Evolutionary conservation across 2,797 vertebrate species (phyloP).

Genomic region (Anguilla pacifica): DNA sequence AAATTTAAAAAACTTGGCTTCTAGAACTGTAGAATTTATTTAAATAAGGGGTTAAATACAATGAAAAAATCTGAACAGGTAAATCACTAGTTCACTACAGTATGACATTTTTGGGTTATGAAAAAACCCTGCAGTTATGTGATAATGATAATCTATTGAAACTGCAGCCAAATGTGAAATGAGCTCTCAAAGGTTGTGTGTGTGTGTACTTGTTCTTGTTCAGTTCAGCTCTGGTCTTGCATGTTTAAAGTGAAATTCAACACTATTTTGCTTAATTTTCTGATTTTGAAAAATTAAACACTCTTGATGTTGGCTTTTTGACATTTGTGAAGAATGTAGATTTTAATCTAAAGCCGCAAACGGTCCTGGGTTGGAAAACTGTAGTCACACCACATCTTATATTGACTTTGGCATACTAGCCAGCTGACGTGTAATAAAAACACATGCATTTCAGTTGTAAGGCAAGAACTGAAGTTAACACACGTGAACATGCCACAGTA

Average conservation of each 20-base stretch:
- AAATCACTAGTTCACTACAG: neutral
- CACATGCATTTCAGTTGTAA: slow-evolving; percentile 16
- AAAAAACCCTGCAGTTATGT: neutral
- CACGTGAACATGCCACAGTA: neutral
- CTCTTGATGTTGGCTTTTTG: too few species aligned
- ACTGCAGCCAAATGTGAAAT: neutral
- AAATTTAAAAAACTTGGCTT: neutral
- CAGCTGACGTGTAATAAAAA: neutral
- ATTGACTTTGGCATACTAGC: too few species aligned
- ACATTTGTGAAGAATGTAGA: too few species aligned
- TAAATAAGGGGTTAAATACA: neutral
- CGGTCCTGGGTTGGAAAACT: too few species aligned
- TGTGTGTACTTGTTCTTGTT: neutral
- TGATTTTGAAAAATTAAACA: neutral
- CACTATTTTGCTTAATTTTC: neutral
- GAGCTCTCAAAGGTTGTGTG: neutral
- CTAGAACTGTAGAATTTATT: neutral
- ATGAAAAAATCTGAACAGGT: neutral
- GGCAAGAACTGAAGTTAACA: slow-evolving; percentile 47
- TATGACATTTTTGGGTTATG: neutral
- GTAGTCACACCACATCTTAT: too few species aligned
- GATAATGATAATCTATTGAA: neutral
- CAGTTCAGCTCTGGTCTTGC: neutral
- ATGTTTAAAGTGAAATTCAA: neutral
- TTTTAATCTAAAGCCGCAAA: too few species aligned